Evolutionary conservation across 2,113 vertebrate genomes (phyloP).

Genomic region (Lota lota): DNA sequence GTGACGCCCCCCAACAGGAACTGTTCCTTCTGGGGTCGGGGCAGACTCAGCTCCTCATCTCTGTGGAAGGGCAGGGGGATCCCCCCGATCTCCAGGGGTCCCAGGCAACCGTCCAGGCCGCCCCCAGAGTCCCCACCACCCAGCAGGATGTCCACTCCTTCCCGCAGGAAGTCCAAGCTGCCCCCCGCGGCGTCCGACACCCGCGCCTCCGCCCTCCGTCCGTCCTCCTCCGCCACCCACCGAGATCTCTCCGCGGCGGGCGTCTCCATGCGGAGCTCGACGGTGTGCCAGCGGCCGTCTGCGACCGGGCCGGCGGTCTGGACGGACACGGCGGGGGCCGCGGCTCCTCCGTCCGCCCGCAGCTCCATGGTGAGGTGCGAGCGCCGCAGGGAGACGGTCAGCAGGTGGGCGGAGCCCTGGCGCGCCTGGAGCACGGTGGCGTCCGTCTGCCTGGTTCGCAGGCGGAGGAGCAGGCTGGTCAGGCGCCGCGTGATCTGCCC

Average conservation of each 20-base stretch:
- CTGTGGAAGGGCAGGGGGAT: constrained; percentile 80
- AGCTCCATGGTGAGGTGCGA: constrained; percentile 76
- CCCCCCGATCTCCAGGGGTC: constrained; percentile 79
- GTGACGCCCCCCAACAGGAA: constrained; percentile 74
- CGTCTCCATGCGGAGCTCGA: constrained; percentile 70
- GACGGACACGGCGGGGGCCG: constrained; percentile 56
- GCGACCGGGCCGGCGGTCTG: constrained; percentile 61
- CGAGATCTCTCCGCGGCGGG: constrained; percentile 57
- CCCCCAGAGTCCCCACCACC: constrained; percentile 62
- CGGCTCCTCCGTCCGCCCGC: constrained; percentile 60
- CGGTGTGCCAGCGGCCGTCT: constrained; percentile 82
- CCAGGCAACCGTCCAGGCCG: constrained; percentile 79
- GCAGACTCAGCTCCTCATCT: constrained; percentile 62
- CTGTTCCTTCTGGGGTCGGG: constrained; percentile 80
- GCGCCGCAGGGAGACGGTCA: constrained; percentile 75
- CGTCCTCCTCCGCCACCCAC: constrained; percentile 80
- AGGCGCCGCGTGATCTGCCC: constrained; percentile 78
- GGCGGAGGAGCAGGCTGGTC: constrained; percentile 73
- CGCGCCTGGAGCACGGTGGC: constrained; percentile 75
- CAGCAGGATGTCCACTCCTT: constrained; percentile 78
- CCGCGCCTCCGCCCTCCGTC: constrained; percentile 39
- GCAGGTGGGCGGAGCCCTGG: constrained; percentile 69
- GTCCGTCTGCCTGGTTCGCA: constrained; percentile 76
- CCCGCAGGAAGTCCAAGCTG: constrained; percentile 80
- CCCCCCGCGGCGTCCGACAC: constrained; percentile 63